Evolutionary conservation across 2,888 invertebrate genomes (phyloP), one percentile per base, ranked within the genome.

Genomic region (Drosophila barbarae): DNA sequence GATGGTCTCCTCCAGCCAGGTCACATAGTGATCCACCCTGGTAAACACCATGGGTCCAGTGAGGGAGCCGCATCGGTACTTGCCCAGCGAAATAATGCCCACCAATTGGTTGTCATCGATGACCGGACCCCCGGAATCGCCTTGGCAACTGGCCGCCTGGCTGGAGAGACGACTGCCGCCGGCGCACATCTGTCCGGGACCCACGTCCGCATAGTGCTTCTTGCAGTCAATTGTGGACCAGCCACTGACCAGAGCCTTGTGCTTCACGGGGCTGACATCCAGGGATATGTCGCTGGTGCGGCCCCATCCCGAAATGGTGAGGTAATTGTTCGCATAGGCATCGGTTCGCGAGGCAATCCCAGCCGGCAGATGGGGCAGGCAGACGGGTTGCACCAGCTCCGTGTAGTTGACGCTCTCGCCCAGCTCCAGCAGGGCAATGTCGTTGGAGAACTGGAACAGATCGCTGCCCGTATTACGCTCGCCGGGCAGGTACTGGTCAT

Each of bases 381-480:
- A 93, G 51, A 93, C 91, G 0, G 93, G 93, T 52, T 88, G 87
- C n/a, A 92, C 71, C 69, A 86, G 93, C 70, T 90, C 91, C 50
- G 91, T 91, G 76, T 90, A 92, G 3, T 73, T 49, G 0, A 93
- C 93, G 9, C 90, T 86, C 1, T 87, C 82, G 0, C 89, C 74
- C 2, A 95, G 89, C 52, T 94, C 90, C 34, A 95, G 76, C n/a
- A 95, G 86, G 0, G 94, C 95, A 49, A 95, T 94, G 79, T 95
- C 95, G 79, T 94, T 89, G 26, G 90, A 90, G 76, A 93, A 93
- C 0, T 93, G 91, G 13, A 79, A 84, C 94, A 95, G 0, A 87
- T 36, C 28, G 5, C 30, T 26, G 3, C 5, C 34, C 5, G 18
- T 35, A 0, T 0, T n/a, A 0, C 4, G 46, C 5, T 30, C 28